phyloP scores from a whole-genome alignment of 2,797 vertebrate genomes.

The Hypotaenidia philippensis region DNA sequence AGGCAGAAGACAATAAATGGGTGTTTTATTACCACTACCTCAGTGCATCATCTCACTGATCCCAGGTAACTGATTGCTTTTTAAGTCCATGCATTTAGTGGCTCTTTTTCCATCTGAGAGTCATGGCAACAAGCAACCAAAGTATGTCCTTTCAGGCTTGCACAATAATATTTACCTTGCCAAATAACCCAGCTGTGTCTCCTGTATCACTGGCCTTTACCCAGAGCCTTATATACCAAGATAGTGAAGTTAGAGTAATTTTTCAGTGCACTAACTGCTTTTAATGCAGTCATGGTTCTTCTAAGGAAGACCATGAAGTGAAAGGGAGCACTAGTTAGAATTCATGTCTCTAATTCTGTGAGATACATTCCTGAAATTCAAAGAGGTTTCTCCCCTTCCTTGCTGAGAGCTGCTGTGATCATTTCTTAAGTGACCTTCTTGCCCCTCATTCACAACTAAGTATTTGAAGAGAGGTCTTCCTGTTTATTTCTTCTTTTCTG shows the following conservation, averaged over 20 bases:
- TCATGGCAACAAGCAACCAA: background rate
- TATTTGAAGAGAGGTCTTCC: conserved; percentile 38
- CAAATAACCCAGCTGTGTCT: background rate
- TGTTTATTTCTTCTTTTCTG: background rate
- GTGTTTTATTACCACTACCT: background rate
- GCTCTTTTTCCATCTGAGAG: background rate
- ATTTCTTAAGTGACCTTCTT: background rate
- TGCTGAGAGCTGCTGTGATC: background rate
- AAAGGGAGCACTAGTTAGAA: background rate
- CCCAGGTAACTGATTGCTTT: background rate
- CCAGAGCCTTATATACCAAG: background rate
- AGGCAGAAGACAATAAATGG: background rate
- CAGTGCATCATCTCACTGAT: background rate
- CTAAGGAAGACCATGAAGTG: background rate
- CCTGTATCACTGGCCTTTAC: background rate
- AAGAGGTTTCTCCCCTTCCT: background rate
- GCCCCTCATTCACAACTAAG: background rate
- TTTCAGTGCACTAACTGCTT: background rate
- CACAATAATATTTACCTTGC: background rate
- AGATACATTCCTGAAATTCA: background rate
- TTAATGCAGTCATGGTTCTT: background rate
- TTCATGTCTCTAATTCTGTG: background rate
- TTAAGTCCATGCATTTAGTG: background rate
- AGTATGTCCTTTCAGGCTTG: background rate
- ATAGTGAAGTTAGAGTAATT: background rate